A percentile compares a stretch with the other conserved stretches of the same genome.
Conservation (phyloP, 2,888 invertebrate species). For the Anorthoa munda region DNA sequence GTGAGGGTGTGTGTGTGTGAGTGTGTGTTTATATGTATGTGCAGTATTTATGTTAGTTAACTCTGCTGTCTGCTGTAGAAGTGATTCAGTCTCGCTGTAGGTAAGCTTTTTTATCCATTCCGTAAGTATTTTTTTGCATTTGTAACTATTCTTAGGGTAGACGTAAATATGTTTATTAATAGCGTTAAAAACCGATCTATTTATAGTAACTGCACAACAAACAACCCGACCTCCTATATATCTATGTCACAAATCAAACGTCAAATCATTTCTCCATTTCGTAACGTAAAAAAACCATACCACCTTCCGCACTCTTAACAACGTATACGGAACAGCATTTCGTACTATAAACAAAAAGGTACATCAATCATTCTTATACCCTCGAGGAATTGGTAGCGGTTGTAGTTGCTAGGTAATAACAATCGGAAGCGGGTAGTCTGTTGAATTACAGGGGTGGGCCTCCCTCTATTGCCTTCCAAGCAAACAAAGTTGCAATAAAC, state of each 20-base stretch:
- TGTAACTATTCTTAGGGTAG: too few relatives aligned
- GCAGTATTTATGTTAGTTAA: too few relatives aligned
- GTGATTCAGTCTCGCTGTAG: too few relatives aligned
- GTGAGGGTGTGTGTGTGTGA: too few relatives aligned
- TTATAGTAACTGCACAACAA: background rate
- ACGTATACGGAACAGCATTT: conserved; percentile 45
- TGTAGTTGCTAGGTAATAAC: conserved; percentile 82
- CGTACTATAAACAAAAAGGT: conserved; percentile 62
- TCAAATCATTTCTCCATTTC: conserved; percentile 46
- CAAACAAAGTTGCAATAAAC: conserved; percentile 89
- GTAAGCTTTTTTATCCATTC: too few relatives aligned
- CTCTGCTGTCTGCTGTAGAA: too few relatives aligned
- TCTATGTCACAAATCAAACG: conserved; percentile 39
- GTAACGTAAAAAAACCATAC: conserved; percentile 19
- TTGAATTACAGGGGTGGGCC: conserved; percentile 79
- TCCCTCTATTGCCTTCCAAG: conserved; percentile 82
- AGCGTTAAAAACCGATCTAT: background rate
- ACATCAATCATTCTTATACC: conserved; percentile 70
- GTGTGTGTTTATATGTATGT: too few relatives aligned
- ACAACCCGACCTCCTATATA: conserved; percentile 3
- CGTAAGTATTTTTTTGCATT: too few relatives aligned
- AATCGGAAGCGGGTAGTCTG: conserved; percentile 82
- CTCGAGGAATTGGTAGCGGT: conserved; percentile 61
- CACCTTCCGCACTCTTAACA: conserved; percentile 23
- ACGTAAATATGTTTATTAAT: too few relatives aligned